Conservation (phyloP, 2,797 vertebrate species). For the Smutsia temminckii region DNA sequence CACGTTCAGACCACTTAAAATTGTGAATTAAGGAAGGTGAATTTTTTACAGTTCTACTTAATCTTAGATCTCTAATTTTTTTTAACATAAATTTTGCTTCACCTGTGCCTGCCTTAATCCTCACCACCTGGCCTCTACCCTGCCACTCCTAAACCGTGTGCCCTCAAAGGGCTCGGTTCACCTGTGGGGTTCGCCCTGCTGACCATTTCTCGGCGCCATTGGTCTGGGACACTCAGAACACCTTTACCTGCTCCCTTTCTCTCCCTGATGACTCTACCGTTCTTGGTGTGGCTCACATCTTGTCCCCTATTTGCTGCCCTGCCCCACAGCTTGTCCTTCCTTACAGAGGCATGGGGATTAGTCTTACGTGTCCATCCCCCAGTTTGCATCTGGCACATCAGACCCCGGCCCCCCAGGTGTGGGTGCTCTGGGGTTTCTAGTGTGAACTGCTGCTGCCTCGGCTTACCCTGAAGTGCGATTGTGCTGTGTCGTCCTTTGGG, state of each 20-base stretch:
- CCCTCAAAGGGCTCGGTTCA: background rate
- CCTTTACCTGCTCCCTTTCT: background rate
- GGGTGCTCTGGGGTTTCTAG: background rate
- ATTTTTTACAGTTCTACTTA: no score
- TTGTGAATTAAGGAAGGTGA: background rate
- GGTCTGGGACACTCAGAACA: rapidly evolving
- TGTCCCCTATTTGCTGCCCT: background rate
- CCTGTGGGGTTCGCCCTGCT: background rate
- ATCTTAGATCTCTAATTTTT: background rate
- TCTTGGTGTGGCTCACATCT: background rate
- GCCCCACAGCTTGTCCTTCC: background rate
- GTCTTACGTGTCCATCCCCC: background rate
- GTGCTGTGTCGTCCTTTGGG: background rate
- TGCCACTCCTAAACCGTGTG: background rate
- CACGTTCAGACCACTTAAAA: background rate
- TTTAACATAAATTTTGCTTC: background rate
- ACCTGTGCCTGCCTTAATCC: background rate
- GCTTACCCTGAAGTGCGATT: background rate
- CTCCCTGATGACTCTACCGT: background rate
- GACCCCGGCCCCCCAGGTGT: background rate
- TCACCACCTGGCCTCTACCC: background rate
- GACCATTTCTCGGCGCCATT: background rate
- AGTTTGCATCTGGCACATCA: no score
- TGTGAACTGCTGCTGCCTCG: rapidly evolving
- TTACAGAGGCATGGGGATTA: rapidly evolving